Percentiles rank a stretch among this genome's conserved stretches.
Evolutionary conservation across 2,888 invertebrate genomes (phyloP).

Genomic region (Aelia acuminata): DNA sequence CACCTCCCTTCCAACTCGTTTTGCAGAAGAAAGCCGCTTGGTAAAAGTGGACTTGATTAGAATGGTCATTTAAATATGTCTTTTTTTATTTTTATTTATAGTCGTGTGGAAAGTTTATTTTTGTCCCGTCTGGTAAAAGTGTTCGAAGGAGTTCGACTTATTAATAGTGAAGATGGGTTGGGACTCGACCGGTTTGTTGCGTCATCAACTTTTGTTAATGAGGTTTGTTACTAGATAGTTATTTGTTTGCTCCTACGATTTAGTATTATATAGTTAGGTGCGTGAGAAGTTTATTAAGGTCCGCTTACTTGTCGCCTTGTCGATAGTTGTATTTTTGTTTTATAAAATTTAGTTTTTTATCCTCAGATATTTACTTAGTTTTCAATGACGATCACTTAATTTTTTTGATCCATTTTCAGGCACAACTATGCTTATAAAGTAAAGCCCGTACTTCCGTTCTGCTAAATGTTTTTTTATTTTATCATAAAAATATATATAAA

Average conservation of each 20-base stretch:
- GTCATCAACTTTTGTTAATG: neutral
- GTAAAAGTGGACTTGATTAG: constrained; percentile 13
- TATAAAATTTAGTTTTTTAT: too few relatives aligned
- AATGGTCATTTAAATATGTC: constrained; percentile 33
- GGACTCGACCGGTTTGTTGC: neutral
- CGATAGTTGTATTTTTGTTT: too few relatives aligned
- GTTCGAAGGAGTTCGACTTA: neutral
- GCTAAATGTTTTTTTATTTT: too few relatives aligned
- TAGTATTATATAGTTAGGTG: neutral
- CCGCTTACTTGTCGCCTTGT: neutral
- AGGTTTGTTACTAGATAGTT: neutral
- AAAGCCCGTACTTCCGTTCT: too few relatives aligned
- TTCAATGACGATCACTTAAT: too few relatives aligned
- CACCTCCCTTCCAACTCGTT: constrained; percentile 4
- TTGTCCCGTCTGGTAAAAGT: constrained; percentile 25
- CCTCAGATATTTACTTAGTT: too few relatives aligned
- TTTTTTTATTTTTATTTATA: too few relatives aligned
- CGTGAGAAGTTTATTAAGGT: neutral
- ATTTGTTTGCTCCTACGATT: neutral
- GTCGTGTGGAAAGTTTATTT: constrained; percentile 27
- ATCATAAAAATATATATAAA: too few relatives aligned
- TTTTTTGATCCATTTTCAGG: too few relatives aligned
- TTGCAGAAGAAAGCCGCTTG: constrained; percentile 18
- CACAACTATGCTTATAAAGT: too few relatives aligned
- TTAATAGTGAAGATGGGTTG: neutral